Conservation (phyloP, 2,888 invertebrate species). For the Perizoma affinitatum region DNA sequence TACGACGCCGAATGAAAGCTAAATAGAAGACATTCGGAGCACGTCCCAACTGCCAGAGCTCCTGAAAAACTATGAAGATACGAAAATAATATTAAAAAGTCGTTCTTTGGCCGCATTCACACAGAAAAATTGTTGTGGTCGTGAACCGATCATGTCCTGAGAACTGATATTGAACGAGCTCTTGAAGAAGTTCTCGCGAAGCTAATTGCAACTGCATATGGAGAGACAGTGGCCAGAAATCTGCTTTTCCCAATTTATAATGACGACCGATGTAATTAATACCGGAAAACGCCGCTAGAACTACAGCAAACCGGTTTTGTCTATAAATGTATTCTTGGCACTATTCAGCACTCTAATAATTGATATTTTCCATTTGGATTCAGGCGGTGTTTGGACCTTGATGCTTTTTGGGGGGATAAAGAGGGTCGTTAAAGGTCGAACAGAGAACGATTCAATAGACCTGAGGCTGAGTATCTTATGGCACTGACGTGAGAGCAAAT, state of each 20-base stretch:
- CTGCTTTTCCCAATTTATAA: too few species aligned
- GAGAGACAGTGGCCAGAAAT: too few species aligned
- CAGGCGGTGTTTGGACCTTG: slow-evolving; percentile 55
- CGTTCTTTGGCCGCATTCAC: slow-evolving; percentile 19
- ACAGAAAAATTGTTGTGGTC: background rate
- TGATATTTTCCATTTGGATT: slow-evolving; percentile 70
- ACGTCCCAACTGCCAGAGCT: slow-evolving; percentile 32
- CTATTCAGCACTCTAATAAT: slow-evolving; percentile 31
- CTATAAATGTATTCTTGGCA: slow-evolving; percentile 19
- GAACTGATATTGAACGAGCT: too few species aligned
- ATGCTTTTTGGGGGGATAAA: slow-evolving; percentile 39
- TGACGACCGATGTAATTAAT: too few species aligned
- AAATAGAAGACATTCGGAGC: slow-evolving; percentile 21
- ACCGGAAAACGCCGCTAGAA: too few species aligned
- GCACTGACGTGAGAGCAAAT: slow-evolving; percentile 56
- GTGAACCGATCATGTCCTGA: too few species aligned
- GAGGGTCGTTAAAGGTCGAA: slow-evolving; percentile 47
- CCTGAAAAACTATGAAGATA: slow-evolving; percentile 40
- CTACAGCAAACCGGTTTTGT: background rate
- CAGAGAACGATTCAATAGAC: slow-evolving; percentile 60
- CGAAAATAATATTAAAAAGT: slow-evolving; percentile 39
- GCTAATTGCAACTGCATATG: too few species aligned
- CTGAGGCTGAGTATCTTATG: slow-evolving; percentile 62
- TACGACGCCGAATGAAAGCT: slow-evolving; percentile 19
- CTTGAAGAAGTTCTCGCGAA: too few species aligned